Conservation (phyloP, 1,140 invertebrate genomes). For the Chionoecetes opilio region DNA sequence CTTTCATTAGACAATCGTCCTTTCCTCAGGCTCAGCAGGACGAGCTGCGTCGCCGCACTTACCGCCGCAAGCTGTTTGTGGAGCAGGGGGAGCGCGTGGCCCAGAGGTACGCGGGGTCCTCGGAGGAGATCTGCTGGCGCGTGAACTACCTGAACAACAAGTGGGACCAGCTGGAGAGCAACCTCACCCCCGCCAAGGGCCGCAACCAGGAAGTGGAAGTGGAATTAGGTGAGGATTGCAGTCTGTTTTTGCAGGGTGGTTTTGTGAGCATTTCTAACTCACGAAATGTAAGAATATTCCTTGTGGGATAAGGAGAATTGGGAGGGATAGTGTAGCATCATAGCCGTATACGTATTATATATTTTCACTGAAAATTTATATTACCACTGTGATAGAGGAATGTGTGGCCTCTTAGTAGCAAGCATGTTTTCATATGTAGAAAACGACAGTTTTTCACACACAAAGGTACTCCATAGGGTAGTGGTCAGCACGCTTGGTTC, state of each 20-base stretch:
- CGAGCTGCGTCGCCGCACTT: slow-evolving; percentile 89
- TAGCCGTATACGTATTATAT: no score
- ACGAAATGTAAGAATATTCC: no score
- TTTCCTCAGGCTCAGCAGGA: slow-evolving; percentile 89
- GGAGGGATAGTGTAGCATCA: no score
- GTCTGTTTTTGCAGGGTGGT: not conserved
- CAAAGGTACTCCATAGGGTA: no score
- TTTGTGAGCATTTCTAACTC: not conserved
- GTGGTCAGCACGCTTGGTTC: no score
- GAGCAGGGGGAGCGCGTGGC: slow-evolving; percentile 91
- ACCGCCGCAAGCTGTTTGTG: slow-evolving; percentile 89
- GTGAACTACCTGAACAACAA: slow-evolving; percentile 90
- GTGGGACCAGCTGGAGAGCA: slow-evolving; percentile 89
- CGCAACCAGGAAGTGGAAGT: slow-evolving; percentile 70
- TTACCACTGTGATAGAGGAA: no score
- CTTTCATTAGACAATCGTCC: not conserved
- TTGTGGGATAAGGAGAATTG: no score
- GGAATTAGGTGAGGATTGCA: slow-evolving; percentile 62
- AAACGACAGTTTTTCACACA: no score
- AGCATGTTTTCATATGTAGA: no score
- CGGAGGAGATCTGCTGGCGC: slow-evolving; percentile 90
- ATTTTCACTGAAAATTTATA: no score
- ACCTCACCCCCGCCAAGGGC: slow-evolving; percentile 83
- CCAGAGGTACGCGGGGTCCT: slow-evolving; percentile 88
- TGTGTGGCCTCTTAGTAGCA: no score